phyloP scores from a whole-genome alignment of 2,888 invertebrate species.

The Abrostola triplasia region DNA sequence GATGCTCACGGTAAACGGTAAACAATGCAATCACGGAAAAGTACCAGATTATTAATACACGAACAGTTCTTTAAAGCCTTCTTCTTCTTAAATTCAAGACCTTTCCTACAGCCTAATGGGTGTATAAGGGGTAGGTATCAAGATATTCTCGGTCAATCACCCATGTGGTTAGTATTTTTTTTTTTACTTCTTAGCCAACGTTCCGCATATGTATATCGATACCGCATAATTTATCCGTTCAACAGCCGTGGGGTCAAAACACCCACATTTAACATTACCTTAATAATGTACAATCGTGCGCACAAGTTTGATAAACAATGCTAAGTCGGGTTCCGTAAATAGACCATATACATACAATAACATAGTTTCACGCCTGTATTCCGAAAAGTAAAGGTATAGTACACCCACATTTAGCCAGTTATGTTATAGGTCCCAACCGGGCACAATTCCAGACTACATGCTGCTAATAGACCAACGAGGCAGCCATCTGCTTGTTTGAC shows the following conservation, averaged over 20 bases:
- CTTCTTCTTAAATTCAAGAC: no score
- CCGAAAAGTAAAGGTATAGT: no score
- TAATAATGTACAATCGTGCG: conserved; percentile 60
- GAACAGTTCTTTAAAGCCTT: conserved; percentile 15
- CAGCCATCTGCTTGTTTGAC: no score
- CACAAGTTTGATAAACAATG: conserved; percentile 39
- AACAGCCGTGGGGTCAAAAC: conserved; percentile 67
- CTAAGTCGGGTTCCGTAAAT: conserved; percentile 8
- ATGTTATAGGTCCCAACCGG: no score
- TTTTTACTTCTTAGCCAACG: conserved; percentile 61
- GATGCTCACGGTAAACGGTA: conserved; percentile 13
- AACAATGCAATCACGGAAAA: conserved; percentile 40
- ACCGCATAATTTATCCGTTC: conserved; percentile 69
- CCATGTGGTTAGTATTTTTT: conserved; percentile 41
- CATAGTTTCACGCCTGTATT: no score
- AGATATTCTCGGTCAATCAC: conserved; percentile 65
- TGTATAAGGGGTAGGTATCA: conserved; percentile 26
- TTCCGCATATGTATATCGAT: conserved; percentile 61
- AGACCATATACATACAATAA: no score
- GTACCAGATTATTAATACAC: conserved; percentile 26
- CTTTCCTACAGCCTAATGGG: no score
- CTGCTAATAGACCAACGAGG: no score
- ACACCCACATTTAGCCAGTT: no score
- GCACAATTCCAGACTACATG: no score
- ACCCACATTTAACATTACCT: conserved; percentile 65